phyloP scores from a whole-genome alignment of 2,113 vertebrate genomes.

The Turnix velox region DNA sequence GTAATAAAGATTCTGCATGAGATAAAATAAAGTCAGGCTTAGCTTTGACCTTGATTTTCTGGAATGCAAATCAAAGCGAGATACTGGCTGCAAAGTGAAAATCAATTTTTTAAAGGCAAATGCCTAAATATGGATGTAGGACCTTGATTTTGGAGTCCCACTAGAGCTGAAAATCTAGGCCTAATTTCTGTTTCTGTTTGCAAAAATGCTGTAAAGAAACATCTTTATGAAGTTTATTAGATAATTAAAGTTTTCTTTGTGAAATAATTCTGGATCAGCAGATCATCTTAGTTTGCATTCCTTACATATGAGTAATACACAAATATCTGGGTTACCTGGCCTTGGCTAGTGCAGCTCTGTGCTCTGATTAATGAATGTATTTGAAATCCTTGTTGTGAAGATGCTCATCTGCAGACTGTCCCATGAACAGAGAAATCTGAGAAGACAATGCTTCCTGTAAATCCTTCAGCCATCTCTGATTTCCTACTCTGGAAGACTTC shows the following conservation, averaged over 20 bases:
- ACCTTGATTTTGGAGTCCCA: neutral
- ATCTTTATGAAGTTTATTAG: conserved; percentile 28
- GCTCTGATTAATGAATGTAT: neutral
- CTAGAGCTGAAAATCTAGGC: conserved; percentile 38
- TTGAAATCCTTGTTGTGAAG: neutral
- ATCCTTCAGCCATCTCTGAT: neutral
- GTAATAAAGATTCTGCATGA: conserved; percentile 10
- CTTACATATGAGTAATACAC: neutral
- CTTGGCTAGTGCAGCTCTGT: neutral
- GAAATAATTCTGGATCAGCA: conserved; percentile 40
- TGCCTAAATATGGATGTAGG: neutral
- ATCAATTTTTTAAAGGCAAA: neutral
- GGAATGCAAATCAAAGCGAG: conserved; percentile 4
- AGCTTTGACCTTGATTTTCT: conserved; percentile 40
- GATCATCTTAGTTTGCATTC: neutral
- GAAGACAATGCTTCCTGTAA: neutral
- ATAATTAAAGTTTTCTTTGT: conserved; percentile 18
- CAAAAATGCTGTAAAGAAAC: neutral
- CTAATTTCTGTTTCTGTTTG: conserved; percentile 51
- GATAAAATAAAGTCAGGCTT: conserved; percentile 30
- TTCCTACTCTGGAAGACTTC: neutral
- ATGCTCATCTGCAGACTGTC: neutral
- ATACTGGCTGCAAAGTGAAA: neutral
- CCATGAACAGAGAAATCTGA: neutral
- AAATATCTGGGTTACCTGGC: conserved; percentile 5